Evolutionary conservation across 2,888 invertebrate genomes (phyloP), one percentile per base, ranked within the genome.

Genomic region (Drosophila recens): DNA sequence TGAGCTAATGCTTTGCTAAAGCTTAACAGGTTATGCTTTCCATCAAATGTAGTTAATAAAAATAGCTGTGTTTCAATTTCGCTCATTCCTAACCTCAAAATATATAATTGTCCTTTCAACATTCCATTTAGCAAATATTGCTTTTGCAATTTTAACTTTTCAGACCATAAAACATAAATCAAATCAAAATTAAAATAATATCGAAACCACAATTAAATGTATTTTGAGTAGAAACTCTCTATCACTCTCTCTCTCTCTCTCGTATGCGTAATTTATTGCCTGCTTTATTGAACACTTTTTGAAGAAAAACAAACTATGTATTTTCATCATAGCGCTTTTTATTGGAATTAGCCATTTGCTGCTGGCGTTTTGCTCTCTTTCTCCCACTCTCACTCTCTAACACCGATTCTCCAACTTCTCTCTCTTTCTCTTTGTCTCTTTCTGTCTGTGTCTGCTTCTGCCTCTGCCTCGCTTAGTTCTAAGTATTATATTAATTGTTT

Each of bases 391-490:
- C 45, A 46, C 54, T 54, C 46, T 54, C 34, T 45, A 6, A 54
- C 36, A 43, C 38, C 53, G 4, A 57, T 11, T 54, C 6, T 43
- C 5, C 33, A 38, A 23, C 34, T 20, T 11, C 11, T 68, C 36
- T 62, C 11, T 67, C 6, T 61, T 13, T 38, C n/a, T 58, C 13
- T 36, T 27, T 54, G 2, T 49, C 13, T 42, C n/a, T 70, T 13
- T 52, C 20, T 46, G 9, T 62, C 13, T 67, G 13, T 66, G 17
- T 58, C 48, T 51, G 20, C 40, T 56, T 72, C 57, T 62, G 78
- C 73, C 69, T 73, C 69, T 77, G 76, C 78, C 77, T 73, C 71
- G 67, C 74, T 71, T 43, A 54, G 36, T 30, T 63, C 20, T 66
- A 74, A 63, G 54, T 40, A 33, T 36, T 6, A 13, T 17, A 30